phyloP scores from a whole-genome alignment of 2,888 invertebrate species.

The Eudemis profundana region DNA sequence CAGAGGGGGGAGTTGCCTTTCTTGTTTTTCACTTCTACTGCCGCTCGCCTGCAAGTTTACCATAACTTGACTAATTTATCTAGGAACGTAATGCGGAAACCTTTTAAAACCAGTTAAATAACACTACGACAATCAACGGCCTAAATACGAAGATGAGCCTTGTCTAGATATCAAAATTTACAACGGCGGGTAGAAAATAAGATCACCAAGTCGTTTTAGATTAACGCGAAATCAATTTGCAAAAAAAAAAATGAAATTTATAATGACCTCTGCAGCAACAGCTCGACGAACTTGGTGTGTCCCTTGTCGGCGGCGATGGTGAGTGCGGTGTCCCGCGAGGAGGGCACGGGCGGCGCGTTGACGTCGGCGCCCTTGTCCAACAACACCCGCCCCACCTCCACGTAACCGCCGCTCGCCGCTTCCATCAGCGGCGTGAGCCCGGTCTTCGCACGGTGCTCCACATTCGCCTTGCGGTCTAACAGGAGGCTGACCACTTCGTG shows the following conservation, averaged over 20 bases:
- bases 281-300: conserved; percentile 96
- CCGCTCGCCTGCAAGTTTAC: conserved; percentile 86
- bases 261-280: conserved; percentile 87
- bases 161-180: no score
- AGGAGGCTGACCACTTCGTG: conserved; percentile 99
- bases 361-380: conserved; percentile 99
- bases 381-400: conserved; percentile 98
- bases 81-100: background rate
- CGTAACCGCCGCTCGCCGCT: conserved; percentile 99
- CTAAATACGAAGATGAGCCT: no score
- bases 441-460: conserved; percentile 99
- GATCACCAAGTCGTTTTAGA: no score
- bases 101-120: background rate
- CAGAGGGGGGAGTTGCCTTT: conserved; percentile 99
- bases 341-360: conserved; percentile 99
- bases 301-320: conserved; percentile 99
- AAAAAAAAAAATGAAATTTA: background rate
- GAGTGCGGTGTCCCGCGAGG: conserved; percentile 98
- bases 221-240: no score
- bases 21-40: conserved; percentile 99
- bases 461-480: conserved; percentile 98
- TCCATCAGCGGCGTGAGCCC: conserved; percentile 99
- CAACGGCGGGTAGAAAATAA: no score
- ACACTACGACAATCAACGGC: no score
- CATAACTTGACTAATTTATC: background rate